Evolutionary conservation across 2,888 invertebrate genomes (phyloP).

Genomic region (Tuberolachnus salignus): DNA sequence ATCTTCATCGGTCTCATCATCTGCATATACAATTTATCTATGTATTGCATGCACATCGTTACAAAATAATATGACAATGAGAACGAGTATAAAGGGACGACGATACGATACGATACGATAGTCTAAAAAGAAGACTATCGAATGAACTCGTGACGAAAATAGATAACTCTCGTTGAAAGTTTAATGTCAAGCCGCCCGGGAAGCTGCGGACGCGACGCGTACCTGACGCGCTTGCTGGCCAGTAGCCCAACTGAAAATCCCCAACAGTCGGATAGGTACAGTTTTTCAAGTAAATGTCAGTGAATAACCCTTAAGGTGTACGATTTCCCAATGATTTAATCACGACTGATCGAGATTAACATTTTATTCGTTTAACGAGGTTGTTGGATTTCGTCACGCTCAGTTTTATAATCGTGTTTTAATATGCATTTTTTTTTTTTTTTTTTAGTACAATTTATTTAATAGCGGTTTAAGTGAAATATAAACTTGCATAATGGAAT

Average conservation of each 20-base stretch:
- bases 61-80: constrained; percentile 30
- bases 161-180: constrained; percentile 35
- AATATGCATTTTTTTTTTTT: no score
- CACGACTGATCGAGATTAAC: no score
- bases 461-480: no score
- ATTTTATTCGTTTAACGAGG: no score
- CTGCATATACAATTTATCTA: neutral
- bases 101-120: constrained; percentile 9
- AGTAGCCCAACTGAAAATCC: constrained; percentile 22
- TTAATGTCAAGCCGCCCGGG: constrained; percentile 33
- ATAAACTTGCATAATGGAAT: no score
- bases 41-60: neutral
- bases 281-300: no score
- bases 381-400: no score
- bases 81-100: constrained; percentile 7
- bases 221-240: constrained; percentile 19
- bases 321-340: no score
- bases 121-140: constrained; percentile 23
- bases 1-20: no score
- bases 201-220: constrained; percentile 11
- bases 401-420: no score
- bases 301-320: no score
- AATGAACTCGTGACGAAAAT: constrained; percentile 48
- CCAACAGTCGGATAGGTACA: neutral
- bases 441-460: no score